These are phyloP conservation scores for Proteles cristata DNA, from an alignment of 2,113 vertebrate species.

Conservation along the genomic window DNA sequence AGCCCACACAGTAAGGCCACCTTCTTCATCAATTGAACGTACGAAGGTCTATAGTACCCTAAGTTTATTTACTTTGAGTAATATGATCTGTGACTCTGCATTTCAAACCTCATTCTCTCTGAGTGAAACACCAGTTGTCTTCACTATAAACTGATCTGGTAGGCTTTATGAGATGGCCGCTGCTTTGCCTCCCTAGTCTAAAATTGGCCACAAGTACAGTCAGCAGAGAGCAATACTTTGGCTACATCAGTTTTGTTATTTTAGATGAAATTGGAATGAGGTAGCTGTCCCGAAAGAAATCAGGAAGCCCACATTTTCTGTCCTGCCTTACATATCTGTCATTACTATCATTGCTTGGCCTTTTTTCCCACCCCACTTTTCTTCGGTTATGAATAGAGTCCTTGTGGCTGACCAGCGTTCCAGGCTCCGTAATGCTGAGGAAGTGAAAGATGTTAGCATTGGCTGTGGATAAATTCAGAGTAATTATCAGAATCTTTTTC, in stretches of 20 bases:
- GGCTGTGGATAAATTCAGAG: neutral
- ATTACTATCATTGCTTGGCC: neutral
- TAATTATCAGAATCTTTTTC: slow-evolving; percentile 19
- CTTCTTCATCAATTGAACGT: slow-evolving; percentile 11
- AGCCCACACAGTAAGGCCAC: neutral
- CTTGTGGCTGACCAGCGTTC: neutral
- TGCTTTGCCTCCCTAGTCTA: slow-evolving; percentile 28
- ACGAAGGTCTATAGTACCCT: neutral
- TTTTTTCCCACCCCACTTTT: neutral
- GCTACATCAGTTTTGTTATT: slow-evolving; percentile 23
- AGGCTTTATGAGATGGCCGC: neutral
- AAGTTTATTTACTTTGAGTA: slow-evolving; percentile 14
- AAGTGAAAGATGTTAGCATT: neutral
- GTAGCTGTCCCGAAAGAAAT: slow-evolving; percentile 6
- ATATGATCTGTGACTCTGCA: neutral
- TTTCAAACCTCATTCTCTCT: slow-evolving; percentile 30
- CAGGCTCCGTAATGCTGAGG: neutral
- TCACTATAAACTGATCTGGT: slow-evolving; percentile 20
- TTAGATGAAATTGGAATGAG: slow-evolving; percentile 44
- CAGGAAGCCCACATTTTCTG: neutral
- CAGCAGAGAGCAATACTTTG: slow-evolving; percentile 40
- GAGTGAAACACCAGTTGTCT: slow-evolving; percentile 1
- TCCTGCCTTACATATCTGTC: neutral
- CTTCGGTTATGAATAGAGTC: neutral
- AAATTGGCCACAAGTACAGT: neutral